Conservation (phyloP, 1,140 invertebrate genomes). For the Lamellibrachia luymesi region DNA sequence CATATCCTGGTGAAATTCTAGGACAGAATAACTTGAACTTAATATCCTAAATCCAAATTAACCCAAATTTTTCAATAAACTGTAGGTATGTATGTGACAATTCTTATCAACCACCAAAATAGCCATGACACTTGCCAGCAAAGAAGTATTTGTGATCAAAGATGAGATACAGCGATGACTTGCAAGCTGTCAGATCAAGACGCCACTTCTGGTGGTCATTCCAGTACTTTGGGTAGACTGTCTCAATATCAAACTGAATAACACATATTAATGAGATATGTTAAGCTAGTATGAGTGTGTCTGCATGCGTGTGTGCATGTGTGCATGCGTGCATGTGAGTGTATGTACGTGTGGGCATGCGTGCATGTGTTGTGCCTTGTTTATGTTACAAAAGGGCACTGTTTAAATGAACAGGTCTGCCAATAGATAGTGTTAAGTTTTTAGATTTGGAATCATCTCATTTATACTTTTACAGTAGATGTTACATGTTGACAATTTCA, state of each 20-base stretch:
- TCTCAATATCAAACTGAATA: constrained; percentile 73
- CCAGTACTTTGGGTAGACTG: constrained; percentile 88
- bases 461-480: too few species aligned
- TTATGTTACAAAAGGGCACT: too few species aligned
- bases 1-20: background rate
- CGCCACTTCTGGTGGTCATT: constrained; percentile 94
- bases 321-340: too few species aligned
- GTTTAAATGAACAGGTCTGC: too few species aligned
- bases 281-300: background rate
- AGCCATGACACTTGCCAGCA: constrained; percentile 63
- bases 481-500: too few species aligned
- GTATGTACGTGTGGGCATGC: too few species aligned
- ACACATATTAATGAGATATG: background rate
- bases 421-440: too few species aligned
- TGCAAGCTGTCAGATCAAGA: constrained; percentile 85
- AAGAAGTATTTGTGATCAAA: constrained; percentile 95
- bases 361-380: too few species aligned
- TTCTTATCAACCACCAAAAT: constrained; percentile 19
- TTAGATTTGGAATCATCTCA: too few species aligned
- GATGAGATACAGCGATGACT: constrained; percentile 86
- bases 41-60: background rate
- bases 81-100: background rate
- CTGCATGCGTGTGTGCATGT: too few species aligned
- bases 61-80: background rate
- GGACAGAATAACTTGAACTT: background rate